Percentiles rank a stretch among this genome's conserved stretches.
These are phyloP conservation scores for Hypena proboscidalis DNA, from an alignment of 2,888 invertebrate species.

Conservation along the genomic window DNA sequence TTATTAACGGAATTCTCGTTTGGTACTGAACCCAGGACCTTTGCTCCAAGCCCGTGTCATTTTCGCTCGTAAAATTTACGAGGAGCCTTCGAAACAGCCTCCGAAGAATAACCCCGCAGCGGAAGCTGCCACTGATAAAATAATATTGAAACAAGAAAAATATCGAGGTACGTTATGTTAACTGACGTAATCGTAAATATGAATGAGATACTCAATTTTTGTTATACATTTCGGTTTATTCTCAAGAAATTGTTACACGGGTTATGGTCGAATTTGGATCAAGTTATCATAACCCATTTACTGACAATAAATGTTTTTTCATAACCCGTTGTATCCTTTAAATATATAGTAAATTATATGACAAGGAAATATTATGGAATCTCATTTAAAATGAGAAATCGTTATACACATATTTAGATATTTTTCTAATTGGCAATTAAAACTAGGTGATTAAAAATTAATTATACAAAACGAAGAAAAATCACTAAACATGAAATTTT, in stretches of 20 bases:
- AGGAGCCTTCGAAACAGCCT: conserved; percentile 48
- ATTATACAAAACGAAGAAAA: no score
- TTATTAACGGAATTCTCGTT: conserved; percentile 58
- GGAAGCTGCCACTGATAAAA: conserved; percentile 48
- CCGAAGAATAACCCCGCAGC: conserved; percentile 49
- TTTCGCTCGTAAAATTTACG: conserved; percentile 63
- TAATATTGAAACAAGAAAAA: conserved; percentile 56
- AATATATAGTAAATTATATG: no score
- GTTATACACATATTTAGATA: no score
- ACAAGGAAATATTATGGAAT: no score
- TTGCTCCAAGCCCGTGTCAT: conserved; percentile 55
- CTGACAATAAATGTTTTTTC: conserved; percentile 2
- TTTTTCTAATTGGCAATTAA: no score
- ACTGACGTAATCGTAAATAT: conserved; percentile 53
- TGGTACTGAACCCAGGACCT: conserved; percentile 34
- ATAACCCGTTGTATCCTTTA: conserved; percentile 10
- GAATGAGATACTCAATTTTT: conserved; percentile 52
- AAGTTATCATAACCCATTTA: neutral
- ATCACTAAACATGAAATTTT: no score
- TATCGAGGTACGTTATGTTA: conserved; percentile 53
- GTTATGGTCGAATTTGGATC: conserved; percentile 2
- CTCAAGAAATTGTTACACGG: conserved; percentile 12
- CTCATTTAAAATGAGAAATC: no score
- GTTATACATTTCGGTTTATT: conserved; percentile 39
- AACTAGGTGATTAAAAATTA: no score